Evolutionary conservation across 2,797 vertebrate species (phyloP).

Genomic region (Eptatretus atami): DNA sequence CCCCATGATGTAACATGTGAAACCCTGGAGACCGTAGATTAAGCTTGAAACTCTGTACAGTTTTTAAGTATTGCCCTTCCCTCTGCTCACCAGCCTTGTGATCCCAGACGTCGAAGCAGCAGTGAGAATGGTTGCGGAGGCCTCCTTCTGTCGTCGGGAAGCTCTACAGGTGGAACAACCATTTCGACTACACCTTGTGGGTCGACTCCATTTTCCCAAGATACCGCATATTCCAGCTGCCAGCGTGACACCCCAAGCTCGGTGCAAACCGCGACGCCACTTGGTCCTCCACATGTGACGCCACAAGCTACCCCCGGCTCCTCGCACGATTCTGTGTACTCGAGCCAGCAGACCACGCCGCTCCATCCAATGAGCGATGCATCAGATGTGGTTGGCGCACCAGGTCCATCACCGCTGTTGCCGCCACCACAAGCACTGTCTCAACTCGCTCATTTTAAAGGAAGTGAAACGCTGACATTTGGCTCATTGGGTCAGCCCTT

Average conservation of each 20-base stretch:
- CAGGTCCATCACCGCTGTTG: no score
- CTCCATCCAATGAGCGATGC: no score
- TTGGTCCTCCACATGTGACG: conserved; percentile 47
- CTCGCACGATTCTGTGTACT: conserved; percentile 27
- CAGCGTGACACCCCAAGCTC: conserved; percentile 69
- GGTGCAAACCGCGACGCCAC: conserved; percentile 28
- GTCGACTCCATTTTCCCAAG: conserved; percentile 47
- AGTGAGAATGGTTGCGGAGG: conserved; percentile 25
- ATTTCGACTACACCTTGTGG: no score
- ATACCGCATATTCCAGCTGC: conserved; percentile 76
- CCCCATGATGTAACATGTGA: no score
- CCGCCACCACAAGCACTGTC: no score
- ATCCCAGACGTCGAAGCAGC: conserved; percentile 39
- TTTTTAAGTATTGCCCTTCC: neutral
- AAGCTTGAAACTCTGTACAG: no score
- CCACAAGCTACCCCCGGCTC: conserved; percentile 68
- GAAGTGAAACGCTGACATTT: no score
- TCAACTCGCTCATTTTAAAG: no score
- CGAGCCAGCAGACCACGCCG: conserved; percentile 67
- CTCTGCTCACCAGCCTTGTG: conserved; percentile 23
- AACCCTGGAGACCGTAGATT: no score
- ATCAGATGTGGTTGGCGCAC: no score
- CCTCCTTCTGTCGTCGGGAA: conserved; percentile 20
- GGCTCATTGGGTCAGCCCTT: no score
- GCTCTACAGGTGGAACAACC: conserved; percentile 12